phyloP scores from a whole-genome alignment of 2,797 vertebrate genomes.

The Hipposideros larvatus region DNA sequence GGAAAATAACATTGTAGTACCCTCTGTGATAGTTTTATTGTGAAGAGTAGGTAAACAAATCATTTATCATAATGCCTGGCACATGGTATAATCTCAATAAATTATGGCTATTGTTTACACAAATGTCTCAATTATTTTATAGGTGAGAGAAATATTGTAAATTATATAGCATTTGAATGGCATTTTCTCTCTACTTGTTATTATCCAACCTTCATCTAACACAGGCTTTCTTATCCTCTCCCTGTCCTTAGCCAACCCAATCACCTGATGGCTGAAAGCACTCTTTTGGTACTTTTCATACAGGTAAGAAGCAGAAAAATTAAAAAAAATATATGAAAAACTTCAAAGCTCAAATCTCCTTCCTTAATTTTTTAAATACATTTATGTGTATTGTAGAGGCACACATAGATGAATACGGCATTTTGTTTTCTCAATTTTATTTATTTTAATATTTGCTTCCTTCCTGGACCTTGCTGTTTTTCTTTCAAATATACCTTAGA shows the following conservation, averaged over 20 bases:
- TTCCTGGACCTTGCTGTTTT: not conserved
- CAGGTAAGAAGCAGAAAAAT: not conserved
- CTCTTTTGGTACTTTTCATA: rapidly evolving
- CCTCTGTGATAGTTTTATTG: not conserved
- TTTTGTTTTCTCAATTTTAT: not conserved
- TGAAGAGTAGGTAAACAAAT: not conserved
- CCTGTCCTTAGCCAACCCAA: not conserved
- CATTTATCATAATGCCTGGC: not conserved
- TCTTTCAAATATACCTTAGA: not conserved
- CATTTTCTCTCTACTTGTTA: rapidly evolving
- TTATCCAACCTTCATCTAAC: not conserved
- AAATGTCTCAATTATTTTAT: not conserved
- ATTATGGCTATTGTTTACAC: not conserved
- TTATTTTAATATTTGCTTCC: not conserved
- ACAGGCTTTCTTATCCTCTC: rapidly evolving
- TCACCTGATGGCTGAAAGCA: not conserved
- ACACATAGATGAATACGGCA: not conserved
- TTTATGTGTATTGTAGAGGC: not conserved
- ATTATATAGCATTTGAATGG: not conserved
- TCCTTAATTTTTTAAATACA: not conserved
- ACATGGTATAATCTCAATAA: not conserved
- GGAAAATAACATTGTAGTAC: not conserved
- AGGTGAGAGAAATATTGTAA: not conserved
- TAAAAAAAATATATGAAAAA: not conserved
- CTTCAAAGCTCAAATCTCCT: not conserved